These are phyloP conservation scores for Saccopteryx bilineata DNA, from an alignment of 2,113 vertebrate genomes.

Conservation along the genomic window DNA sequence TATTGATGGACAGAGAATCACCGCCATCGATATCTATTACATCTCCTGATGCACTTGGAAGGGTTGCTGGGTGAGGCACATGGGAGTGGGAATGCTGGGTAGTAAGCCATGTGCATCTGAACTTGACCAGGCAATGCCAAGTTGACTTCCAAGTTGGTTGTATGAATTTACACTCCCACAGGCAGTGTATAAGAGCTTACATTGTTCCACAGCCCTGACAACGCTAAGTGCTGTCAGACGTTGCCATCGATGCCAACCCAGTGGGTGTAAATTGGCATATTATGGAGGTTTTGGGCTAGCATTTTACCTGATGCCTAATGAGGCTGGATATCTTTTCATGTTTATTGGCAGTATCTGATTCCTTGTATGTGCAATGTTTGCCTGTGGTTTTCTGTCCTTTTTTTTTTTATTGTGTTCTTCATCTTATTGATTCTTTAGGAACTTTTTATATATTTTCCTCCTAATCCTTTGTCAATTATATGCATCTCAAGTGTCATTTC, in stretches of 20 bases:
- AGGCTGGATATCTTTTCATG: neutral
- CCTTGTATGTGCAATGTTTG: neutral
- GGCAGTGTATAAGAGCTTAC: neutral
- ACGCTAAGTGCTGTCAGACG: neutral
- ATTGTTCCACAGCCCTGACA: neutral
- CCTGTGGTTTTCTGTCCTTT: neutral
- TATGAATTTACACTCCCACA: neutral
- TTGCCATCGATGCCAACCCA: neutral
- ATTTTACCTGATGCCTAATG: neutral
- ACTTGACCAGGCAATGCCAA: neutral
- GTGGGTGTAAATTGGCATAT: neutral
- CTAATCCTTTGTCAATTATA: neutral
- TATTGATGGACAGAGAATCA: rapidly evolving
- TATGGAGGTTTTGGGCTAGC: neutral
- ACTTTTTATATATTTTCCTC: neutral
- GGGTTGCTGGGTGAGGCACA: neutral
- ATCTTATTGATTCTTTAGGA: neutral
- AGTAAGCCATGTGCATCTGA: neutral
- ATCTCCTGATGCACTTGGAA: neutral
- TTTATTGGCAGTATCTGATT: neutral
- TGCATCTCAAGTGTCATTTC: neutral
- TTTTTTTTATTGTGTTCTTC: neutral
- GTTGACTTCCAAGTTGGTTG: neutral
- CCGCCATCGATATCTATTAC: neutral
- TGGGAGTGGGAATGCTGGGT: neutral